A percentile compares a stretch with the other conserved stretches of the same genome.
Conservation (phyloP, 2,113 vertebrate species). For the Urocynchramus pylzowi region DNA sequence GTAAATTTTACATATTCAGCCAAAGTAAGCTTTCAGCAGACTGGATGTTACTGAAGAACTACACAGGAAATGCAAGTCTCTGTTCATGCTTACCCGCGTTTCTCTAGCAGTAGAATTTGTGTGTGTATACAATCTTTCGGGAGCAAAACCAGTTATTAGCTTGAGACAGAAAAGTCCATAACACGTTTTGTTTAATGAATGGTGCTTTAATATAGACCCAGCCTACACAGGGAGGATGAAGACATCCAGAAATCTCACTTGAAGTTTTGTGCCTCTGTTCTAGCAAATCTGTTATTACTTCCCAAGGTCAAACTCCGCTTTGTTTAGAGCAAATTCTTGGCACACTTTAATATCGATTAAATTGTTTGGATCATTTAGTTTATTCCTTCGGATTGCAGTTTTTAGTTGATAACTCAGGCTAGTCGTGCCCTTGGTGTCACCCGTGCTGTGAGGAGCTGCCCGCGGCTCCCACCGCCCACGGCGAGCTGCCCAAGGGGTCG, state of each 20-base stretch:
- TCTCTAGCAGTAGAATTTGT: background rate
- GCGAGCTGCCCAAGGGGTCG: background rate
- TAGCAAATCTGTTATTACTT: background rate
- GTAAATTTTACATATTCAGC: background rate
- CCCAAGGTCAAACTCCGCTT: background rate
- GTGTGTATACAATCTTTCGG: background rate
- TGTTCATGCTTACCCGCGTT: accelerated
- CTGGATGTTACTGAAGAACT: background rate
- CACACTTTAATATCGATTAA: background rate
- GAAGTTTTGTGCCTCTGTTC: background rate
- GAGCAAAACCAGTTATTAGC: background rate
- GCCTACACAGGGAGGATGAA: too few species aligned
- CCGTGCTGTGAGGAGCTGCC: background rate
- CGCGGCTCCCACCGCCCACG: background rate
- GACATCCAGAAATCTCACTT: background rate
- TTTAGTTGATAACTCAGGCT: background rate
- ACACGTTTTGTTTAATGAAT: background rate
- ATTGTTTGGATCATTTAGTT: background rate
- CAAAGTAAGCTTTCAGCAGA: background rate
- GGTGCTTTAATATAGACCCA: background rate
- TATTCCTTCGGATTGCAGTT: background rate
- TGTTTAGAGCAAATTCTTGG: background rate
- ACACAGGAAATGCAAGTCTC: background rate
- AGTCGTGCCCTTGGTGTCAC: background rate
- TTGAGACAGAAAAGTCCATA: accelerated